These are phyloP conservation scores for Caenorhabditis sp. DNA, from an alignment of 2,888 invertebrate species.

Conservation along the genomic window DNA sequence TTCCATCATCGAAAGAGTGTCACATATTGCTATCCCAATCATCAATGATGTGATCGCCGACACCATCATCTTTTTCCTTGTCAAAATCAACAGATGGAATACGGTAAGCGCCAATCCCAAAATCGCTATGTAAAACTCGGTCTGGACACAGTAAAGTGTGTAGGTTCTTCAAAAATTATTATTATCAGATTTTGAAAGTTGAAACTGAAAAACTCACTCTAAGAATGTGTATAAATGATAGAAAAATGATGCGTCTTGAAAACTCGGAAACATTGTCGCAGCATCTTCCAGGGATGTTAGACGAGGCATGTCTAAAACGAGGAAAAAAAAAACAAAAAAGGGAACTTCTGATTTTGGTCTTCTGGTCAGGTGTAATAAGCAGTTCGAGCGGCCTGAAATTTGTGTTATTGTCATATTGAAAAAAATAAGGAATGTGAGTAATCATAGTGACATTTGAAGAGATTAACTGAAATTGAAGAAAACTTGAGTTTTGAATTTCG, in stretches of 20 bases:
- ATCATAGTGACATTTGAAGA: no score
- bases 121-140: slow-evolving; percentile 2
- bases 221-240: not conserved
- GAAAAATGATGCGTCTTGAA: not conserved
- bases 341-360: no score
- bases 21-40: slow-evolving; percentile 13
- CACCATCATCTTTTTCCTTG: not conserved
- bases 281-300: not conserved
- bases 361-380: no score
- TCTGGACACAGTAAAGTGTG: not conserved
- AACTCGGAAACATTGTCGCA: not conserved
- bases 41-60: slow-evolving; percentile 19
- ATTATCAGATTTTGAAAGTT: not conserved
- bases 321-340: no score
- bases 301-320: not conserved
- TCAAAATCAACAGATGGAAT: slow-evolving; percentile 13
- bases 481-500: no score
- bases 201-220: not conserved
- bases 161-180: not conserved
- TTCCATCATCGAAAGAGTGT: not conserved
- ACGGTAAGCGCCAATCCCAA: slow-evolving; percentile 6
- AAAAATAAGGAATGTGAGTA: no score
- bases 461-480: no score
- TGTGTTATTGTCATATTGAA: no score
- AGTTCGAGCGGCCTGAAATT: no score